phyloP scores from a whole-genome alignment of 2,113 vertebrate genomes.

The Bujurquina vittata region DNA sequence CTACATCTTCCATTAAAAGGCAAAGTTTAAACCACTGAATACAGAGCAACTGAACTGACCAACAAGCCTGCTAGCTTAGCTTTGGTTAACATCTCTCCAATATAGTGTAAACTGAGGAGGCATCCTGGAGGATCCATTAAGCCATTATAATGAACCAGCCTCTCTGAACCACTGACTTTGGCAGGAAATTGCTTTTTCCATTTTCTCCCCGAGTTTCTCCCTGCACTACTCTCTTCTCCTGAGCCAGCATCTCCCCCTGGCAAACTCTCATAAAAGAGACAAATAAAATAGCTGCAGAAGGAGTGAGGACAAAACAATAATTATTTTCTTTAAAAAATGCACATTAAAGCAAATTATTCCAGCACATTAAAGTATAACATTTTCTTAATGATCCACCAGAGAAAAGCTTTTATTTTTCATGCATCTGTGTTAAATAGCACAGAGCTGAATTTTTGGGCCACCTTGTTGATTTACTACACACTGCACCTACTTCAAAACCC shows the following conservation, averaged over 20 bases:
- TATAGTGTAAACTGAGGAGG: constrained; percentile 74
- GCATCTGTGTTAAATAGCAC: not conserved
- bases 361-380: not conserved
- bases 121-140: constrained; percentile 82
- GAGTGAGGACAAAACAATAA: constrained; percentile 33
- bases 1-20: constrained; percentile 14
- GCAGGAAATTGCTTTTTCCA: constrained; percentile 81
- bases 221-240: constrained; percentile 54
- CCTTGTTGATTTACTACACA: constrained; percentile 13
- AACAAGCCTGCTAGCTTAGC: constrained; percentile 51
- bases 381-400: not conserved
- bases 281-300: constrained; percentile 59
- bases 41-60: constrained; percentile 42
- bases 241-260: constrained; percentile 57
- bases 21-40: constrained; percentile 45
- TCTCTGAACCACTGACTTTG: constrained; percentile 78
- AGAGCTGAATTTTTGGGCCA: not conserved
- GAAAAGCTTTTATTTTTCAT: not conserved
- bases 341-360: constrained; percentile 19
- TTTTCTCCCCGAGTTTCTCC: constrained; percentile 69
- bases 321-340: not conserved
- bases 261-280: constrained; percentile 62
- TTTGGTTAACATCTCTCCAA: constrained; percentile 62
- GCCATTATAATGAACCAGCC: constrained; percentile 75
- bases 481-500: constrained; percentile 18